A percentile compares a stretch with the other conserved stretches of the same genome.
phyloP scores from a whole-genome alignment of 2,888 invertebrate species.

The Plebejus anna region DNA sequence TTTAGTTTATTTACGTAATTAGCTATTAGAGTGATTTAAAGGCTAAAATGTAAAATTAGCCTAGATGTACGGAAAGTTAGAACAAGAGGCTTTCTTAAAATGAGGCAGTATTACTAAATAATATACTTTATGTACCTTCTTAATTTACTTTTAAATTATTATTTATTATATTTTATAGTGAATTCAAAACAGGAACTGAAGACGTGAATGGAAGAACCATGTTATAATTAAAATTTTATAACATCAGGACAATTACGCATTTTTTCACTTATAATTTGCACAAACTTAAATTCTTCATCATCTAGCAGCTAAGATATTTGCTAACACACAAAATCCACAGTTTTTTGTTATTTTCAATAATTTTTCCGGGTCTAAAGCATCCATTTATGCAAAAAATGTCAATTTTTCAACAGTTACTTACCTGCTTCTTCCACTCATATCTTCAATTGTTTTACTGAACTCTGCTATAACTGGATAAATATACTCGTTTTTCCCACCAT shows the following conservation, averaged over 20 bases:
- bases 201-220: no score
- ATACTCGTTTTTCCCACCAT: background rate
- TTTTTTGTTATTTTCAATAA: no score
- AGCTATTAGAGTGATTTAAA: slow-evolving; percentile 17
- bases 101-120: slow-evolving; percentile 24
- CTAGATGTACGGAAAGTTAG: slow-evolving; percentile 9
- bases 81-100: slow-evolving; percentile 5
- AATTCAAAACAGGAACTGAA: background rate
- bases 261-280: no score
- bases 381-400: no score
- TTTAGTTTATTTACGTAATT: slow-evolving; percentile 22
- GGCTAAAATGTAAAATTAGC: slow-evolving; percentile 26
- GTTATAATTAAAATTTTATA: no score
- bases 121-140: background rate
- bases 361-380: no score
- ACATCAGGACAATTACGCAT: no score
- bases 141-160: background rate
- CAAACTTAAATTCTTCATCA: no score
- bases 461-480: background rate
- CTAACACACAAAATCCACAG: no score
- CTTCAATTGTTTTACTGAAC: background rate
- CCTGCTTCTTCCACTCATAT: no score
- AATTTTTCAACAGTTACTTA: no score
- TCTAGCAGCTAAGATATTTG: no score
- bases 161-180: background rate